Evolutionary conservation across 1,140 invertebrate species (phyloP).

Genomic region (Drosophila murphyi): DNA sequence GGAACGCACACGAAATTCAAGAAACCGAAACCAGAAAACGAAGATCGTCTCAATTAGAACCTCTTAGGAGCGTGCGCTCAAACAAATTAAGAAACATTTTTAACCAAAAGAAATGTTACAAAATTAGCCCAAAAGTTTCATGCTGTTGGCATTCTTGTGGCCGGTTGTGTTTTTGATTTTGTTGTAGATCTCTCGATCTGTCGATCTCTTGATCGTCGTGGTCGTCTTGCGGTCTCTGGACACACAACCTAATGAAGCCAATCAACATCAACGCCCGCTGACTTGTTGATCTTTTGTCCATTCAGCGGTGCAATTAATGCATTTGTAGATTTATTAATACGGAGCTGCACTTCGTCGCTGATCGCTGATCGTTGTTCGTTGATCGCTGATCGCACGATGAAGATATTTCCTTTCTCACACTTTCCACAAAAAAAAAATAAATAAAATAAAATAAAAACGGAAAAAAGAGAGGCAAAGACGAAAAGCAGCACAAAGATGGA

Average conservation of each 20-base stretch:
- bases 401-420: constrained; percentile 82
- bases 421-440: constrained; percentile 71
- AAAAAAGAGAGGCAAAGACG: constrained; percentile 25
- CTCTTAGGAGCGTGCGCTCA: constrained; percentile 71
- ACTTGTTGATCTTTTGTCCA: constrained; percentile 59
- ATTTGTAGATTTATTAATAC: constrained; percentile 69
- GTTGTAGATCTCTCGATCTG: background rate
- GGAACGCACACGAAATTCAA: constrained; percentile 28
- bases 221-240: constrained; percentile 7
- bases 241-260: constrained; percentile 66
- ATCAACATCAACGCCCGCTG: constrained; percentile 61
- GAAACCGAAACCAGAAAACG: constrained; percentile 11
- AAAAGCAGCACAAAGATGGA: constrained; percentile 33
- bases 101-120: constrained; percentile 39
- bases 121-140: constrained; percentile 41
- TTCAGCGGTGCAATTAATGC: constrained; percentile 51
- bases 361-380: constrained; percentile 49
- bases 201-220: background rate
- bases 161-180: background rate
- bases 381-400: constrained; percentile 71
- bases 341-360: constrained; percentile 71
- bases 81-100: constrained; percentile 74
- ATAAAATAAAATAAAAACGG: constrained; percentile 1
- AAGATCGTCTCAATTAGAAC: constrained; percentile 69
- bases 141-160: constrained; percentile 61